Evolutionary conservation across 2,888 invertebrate genomes (phyloP), one percentile per base, ranked within the genome.

Genomic region (Arrhopalites spinosus): DNA sequence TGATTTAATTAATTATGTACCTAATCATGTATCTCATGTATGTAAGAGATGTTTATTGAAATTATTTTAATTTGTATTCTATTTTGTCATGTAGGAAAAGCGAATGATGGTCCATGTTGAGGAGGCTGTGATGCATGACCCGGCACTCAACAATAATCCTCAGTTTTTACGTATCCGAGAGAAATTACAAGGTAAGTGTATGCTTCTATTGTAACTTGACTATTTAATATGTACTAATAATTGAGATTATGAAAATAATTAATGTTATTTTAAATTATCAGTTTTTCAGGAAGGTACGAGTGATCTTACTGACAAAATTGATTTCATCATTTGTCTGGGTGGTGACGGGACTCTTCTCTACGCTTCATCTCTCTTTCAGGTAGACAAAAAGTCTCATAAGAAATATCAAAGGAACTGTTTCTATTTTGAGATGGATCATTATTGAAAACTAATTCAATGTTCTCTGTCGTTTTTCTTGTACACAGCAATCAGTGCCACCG

Each of bases 311-410:
- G 96, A 96, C 87, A 94, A 95, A 86, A 96, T 98, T 81, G 98
- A 98, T 87, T 96, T 98, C 85, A 96, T 98, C 83, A 92, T 98
- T 77, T 97, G 97, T 84, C 88, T 98, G 64, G 98, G 98, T 0
- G 98, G 98, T 15, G 98, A 98, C 86, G 98, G 98, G n/a, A 98
- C 98, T 0, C 87, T 98, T 23, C 87, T 98, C 15, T 96, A 98
- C 85, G 98, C 97, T 72, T 96, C 96, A 84, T 91, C 96, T 64
- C 87, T 98, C 64, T 98, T 98, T 85, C 94, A 90, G 87, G 89
- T 89, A 11, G 63, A 23, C n/a, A 17, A n/a, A n/a, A n/a, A n/a
- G n/a, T 47, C n/a, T 47, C n/a, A 47, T 47, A n/a, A 1, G 15
- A 47, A n/a, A n/a, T n/a, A n/a, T n/a, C n/a, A n/a, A n/a, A n/a